Evolutionary conservation across 2,888 invertebrate species (phyloP), one percentile per base, ranked within the genome.

Genomic region (Euplagia quadripunctaria): DNA sequence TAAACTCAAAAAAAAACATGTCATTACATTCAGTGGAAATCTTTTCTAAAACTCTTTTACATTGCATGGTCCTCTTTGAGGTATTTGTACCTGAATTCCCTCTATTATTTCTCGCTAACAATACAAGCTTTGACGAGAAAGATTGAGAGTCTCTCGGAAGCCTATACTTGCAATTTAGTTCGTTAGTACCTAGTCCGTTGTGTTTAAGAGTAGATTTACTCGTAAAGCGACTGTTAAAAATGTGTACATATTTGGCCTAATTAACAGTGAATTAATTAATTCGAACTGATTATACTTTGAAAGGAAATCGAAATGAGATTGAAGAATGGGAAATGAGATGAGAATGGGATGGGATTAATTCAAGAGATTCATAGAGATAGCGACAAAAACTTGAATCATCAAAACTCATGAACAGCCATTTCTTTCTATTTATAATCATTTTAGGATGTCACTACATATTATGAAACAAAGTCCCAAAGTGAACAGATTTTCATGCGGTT

Each of bases 21-120:
- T 58, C 20, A 68, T 68, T 43, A 43, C 52, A 17, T 20, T 52
- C 4, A 1, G 17, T 43, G 43, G 14, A 68, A 58, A 63, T 14
- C 63, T 63, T 63, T 51, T 64, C 0, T 52, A 49, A 49, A 64
- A 73, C 43, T 58, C 64, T 65, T 67, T 72, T 68, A 66, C 70
- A 64, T 49, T n/a, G 64, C 66, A 51, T 6, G 63, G 31, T 49
- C 73, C 58, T 11, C 80, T 74, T 82, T 76, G 71, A 75, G 64
- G 14, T 52, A 12, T 51, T 49, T 51, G 55, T 52, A 51, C 64
- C 58, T 70, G 46, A 42, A 76, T 31, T 72, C 63, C 73, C 72
- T 42, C 68, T 73, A 76, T 82, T 80, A 80, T 80, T 71, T 67
- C 51, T 67, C 31, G 43, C 75, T 76, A 74, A 83, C 81, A 75